These are phyloP conservation scores for Zygothrica quintamaculata DNA, from an alignment of 2,888 invertebrate species.

Conservation along the genomic window DNA sequence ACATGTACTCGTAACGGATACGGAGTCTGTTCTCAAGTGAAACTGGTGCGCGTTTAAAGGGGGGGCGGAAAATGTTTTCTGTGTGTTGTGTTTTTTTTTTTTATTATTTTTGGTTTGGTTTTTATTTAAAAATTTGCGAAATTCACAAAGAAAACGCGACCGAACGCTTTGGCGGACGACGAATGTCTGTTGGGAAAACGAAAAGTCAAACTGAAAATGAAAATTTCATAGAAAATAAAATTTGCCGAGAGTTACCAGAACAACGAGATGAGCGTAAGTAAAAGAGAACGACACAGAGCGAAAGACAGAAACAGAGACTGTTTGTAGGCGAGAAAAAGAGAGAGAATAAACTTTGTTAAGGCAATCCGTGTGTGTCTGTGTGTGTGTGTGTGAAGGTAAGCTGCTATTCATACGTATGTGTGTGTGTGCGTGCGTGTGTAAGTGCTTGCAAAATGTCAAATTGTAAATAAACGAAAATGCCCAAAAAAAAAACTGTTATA, in stretches of 20 bases:
- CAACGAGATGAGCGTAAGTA: slow-evolving; percentile 32
- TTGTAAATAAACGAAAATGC: slow-evolving; percentile 75
- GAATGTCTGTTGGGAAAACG: slow-evolving; percentile 73
- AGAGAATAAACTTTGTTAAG: slow-evolving; percentile 52
- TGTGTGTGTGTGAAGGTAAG: slow-evolving; percentile 65
- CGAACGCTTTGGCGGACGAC: slow-evolving; percentile 69
- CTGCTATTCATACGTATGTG: slow-evolving; percentile 36
- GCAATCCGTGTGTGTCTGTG: slow-evolving; percentile 27
- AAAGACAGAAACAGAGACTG: slow-evolving; percentile 16
- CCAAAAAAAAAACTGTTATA: slow-evolving; percentile 67
- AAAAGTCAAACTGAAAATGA: slow-evolving; percentile 62
- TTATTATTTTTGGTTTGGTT: no score
- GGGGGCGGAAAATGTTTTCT: background rate
- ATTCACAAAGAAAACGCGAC: slow-evolving; percentile 56
- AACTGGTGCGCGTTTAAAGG: slow-evolving; percentile 27
- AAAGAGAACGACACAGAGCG: slow-evolving; percentile 11
- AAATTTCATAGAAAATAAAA: slow-evolving; percentile 48
- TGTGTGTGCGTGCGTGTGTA: slow-evolving; percentile 33
- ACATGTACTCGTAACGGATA: slow-evolving; percentile 22
- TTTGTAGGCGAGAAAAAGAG: slow-evolving; percentile 23
- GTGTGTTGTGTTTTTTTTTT: no score
- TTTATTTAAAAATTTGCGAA: background rate
- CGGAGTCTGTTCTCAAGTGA: slow-evolving; percentile 42
- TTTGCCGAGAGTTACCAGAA: slow-evolving; percentile 10
- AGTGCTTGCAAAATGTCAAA: slow-evolving; percentile 74